Base-by-base conservation (phyloP, 2,113 vertebrate genomes). In the Lampris incognitus region DNA sequence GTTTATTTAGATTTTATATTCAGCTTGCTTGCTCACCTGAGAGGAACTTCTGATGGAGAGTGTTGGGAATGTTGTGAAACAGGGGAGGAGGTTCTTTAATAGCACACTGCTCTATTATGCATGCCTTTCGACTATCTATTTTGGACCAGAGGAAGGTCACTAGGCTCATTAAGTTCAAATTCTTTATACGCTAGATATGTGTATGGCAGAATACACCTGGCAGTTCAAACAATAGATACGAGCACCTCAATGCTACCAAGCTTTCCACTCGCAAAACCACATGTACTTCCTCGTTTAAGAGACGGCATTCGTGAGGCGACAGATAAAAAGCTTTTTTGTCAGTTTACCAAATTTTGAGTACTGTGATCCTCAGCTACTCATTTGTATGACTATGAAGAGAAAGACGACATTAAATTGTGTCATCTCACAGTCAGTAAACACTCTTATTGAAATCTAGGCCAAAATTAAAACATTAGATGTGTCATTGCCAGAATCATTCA, bases 1-100 rank as follows among this genome's bases (percentile, higher is more conserved):
- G 71, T 91, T 89, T 90, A 83, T 81, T 73, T 79, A 75, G 62
- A 83, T 85, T 87, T 82, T 72, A 78, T 71, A 83, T 74, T 75
- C 54, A 69, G 63, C 67, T 80, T 59, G 66, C 67, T 52, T 78
- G 68, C 44, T 74, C 69, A 87, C 78, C 72, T 83, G 76, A 81
- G 79, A 73, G 44, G 1, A 79, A 78, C 58, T 66, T 24, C 66
- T 72, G 79, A 57, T 62, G 55, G 66, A 85, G 83, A 81, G 50
- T 79, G 74, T 76, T 85, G 74, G 54, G 69, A 79, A 78, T 74
- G 77, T 72, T 83, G 49, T 38, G 64, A 42, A 62, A 60, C 41
- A 65, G 10, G 60, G 60, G 64, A 38, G 58, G 63, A 80, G 51
- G 60, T 70, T 65, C 42, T 72, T 77, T 72, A 56, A 9, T 75